Percentiles rank a stretch among this genome's conserved stretches.
These are phyloP conservation scores for Leptopilina myrica DNA, from an alignment of 2,888 invertebrate genomes.

Conservation along the genomic window DNA sequence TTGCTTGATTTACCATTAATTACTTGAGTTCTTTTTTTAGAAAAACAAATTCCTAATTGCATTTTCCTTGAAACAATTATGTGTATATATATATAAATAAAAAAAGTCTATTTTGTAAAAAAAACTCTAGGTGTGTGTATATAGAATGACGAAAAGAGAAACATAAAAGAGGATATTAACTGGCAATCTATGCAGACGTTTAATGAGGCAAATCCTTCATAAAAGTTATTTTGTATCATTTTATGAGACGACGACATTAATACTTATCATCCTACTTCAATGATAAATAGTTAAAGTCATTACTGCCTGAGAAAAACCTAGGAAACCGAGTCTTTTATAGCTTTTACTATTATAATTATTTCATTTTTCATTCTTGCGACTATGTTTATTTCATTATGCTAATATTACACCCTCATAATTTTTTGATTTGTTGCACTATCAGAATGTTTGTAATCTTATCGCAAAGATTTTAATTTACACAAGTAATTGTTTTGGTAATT, in stretches of 20 bases:
- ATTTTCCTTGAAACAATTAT: conserved; percentile 15
- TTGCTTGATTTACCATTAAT: not conserved
- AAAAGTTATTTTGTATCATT: not conserved
- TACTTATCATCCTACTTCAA: not conserved
- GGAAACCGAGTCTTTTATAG: conserved; percentile 18
- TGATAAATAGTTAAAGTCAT: conserved; percentile 13
- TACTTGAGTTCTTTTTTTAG: not conserved
- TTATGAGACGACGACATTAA: not conserved
- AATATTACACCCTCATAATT: too few relatives aligned
- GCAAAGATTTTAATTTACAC: too few relatives aligned
- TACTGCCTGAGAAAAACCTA: not conserved
- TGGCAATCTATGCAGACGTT: conserved; percentile 11
- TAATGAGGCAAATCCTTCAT: not conserved
- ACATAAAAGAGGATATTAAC: conserved; percentile 5
- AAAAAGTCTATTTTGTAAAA: not conserved
- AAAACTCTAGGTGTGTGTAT: not conserved
- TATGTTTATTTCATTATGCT: not conserved
- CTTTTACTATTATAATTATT: conserved; percentile 1
- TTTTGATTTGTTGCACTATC: too few relatives aligned
- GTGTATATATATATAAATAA: too few relatives aligned
- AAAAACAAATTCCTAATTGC: conserved; percentile 1
- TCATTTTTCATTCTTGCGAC: not conserved
- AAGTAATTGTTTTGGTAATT: too few relatives aligned
- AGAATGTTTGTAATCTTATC: too few relatives aligned
- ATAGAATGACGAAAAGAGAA: conserved; percentile 17